phyloP scores from a whole-genome alignment of 2,797 vertebrate genomes.

The Heteromormyrus szaboi region DNA sequence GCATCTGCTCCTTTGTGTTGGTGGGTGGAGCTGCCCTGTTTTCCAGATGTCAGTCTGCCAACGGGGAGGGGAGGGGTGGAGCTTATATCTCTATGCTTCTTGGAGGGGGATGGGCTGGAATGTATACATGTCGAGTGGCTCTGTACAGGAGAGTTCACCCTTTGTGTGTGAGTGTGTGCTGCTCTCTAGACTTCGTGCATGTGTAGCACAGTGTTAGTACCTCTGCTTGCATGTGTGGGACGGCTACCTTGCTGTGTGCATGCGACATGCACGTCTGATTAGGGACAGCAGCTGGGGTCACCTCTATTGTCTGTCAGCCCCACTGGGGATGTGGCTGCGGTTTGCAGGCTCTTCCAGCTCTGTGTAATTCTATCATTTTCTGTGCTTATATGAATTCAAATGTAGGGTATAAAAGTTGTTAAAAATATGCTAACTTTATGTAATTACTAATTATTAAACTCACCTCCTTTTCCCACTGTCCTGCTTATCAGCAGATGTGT shows the following conservation, averaged over 20 bases:
- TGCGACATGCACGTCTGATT: not conserved
- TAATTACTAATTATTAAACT: not conserved
- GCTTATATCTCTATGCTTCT: not conserved
- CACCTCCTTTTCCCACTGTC: not conserved
- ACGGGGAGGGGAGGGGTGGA: not conserved
- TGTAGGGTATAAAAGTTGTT: not conserved
- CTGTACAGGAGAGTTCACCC: not conserved
- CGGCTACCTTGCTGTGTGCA: not conserved
- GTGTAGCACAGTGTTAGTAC: not conserved
- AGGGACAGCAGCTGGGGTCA: not conserved
- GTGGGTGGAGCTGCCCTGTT: conserved; percentile 10
- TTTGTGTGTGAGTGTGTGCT: conserved; percentile 1
- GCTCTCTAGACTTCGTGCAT: not conserved
- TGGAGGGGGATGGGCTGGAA: not conserved
- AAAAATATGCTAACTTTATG: not conserved
- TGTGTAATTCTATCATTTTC: not conserved
- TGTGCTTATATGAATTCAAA: not conserved
- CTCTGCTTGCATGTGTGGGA: not conserved
- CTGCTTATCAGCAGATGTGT: not conserved
- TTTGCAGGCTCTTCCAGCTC: no score
- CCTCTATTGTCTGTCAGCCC: not conserved
- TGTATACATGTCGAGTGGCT: not conserved
- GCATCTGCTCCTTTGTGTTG: conserved; percentile 16
- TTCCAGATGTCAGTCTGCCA: conserved; percentile 16
- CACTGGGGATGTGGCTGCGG: not conserved